Evolutionary conservation across 2,113 vertebrate species (phyloP), one percentile per base, ranked within the genome.

Genomic region (Strigops habroptila): DNA sequence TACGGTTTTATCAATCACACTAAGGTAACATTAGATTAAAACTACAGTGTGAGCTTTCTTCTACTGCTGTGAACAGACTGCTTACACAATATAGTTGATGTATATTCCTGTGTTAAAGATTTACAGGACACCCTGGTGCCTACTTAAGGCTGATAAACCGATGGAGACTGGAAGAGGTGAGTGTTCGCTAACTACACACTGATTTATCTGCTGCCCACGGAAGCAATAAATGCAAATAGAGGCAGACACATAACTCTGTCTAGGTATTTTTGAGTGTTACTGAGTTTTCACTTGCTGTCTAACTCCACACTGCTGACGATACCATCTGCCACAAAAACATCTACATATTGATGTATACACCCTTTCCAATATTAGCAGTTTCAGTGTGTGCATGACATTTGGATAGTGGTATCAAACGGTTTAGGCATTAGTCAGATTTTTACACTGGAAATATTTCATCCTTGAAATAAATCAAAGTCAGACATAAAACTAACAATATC

Each of bases 101-200:
- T 89, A 60, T 96, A 92, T 95, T 93, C 95, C 82, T 97, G 59
- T 96, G 90, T 97, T 97, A 80, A 98, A 99, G 99, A 97, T 99
- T 99, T 97, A 99, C 99, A 89, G 99, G 99, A 96, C 98, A 99
- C 93, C 99, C 99, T 83, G 99, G 99, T 97, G 98, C 99, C 93
- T 99, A 99, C 97, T 97, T 99, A 95, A 98, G 99, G 95, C 98
- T 99, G 97, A 98, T 99, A 98, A 99, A 99, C 97, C 98, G 98
- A 94, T 99, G 99, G 99, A 99, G 99, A 94, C 97, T 99, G 93
- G 99, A 99, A 97, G 99, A 99, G 98, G 99, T 99, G 90, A 98
- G 98, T 98, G 91, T 48, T 82, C 3, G 1, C 52, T 80, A 59
- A 14, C 31, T 46, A 28, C 65, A 22, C 5, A 0, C 33, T 27